A percentile compares a stretch with the other conserved stretches of the same genome.
phyloP scores from a whole-genome alignment of 2,888 invertebrate species.

The Taenaris catops region DNA sequence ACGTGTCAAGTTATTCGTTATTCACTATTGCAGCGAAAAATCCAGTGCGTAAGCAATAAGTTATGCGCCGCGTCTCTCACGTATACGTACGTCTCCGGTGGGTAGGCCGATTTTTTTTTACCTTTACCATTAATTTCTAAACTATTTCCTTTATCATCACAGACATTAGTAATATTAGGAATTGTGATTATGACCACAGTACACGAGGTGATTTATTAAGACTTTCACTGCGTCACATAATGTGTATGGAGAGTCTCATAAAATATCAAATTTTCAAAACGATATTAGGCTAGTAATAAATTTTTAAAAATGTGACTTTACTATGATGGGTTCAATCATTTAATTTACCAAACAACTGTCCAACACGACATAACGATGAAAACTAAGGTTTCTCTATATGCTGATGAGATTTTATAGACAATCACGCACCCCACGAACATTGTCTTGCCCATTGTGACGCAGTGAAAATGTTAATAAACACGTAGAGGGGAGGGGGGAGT shows the following conservation, averaged over 20 bases:
- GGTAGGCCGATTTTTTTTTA: constrained; percentile 51
- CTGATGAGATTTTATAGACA: no score
- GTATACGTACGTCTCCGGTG: constrained; percentile 41
- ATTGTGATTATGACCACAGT: constrained; percentile 58
- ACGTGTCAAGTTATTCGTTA: constrained; percentile 1
- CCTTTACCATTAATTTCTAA: constrained; percentile 41
- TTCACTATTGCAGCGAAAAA: constrained; percentile 13
- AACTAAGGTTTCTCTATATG: no score
- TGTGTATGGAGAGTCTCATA: no score
- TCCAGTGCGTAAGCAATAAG: constrained; percentile 34
- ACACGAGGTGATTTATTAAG: constrained; percentile 30
- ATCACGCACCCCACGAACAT: no score
- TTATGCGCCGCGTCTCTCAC: constrained; percentile 25
- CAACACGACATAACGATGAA: no score
- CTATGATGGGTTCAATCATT: no score
- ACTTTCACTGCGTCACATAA: no score
- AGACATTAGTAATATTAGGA: constrained; percentile 67
- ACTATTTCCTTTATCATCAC: constrained; percentile 63
- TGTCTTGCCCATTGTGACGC: no score
- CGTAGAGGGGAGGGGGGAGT: constrained; percentile 30
- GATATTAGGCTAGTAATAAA: no score
- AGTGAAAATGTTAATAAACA: constrained; percentile 24
- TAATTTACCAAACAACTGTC: no score
- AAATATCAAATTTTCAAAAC: no score
- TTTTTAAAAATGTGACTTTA: no score